Evolutionary conservation across 2,113 vertebrate genomes (phyloP).

Genomic region (Gopherus flavomarginatus): DNA sequence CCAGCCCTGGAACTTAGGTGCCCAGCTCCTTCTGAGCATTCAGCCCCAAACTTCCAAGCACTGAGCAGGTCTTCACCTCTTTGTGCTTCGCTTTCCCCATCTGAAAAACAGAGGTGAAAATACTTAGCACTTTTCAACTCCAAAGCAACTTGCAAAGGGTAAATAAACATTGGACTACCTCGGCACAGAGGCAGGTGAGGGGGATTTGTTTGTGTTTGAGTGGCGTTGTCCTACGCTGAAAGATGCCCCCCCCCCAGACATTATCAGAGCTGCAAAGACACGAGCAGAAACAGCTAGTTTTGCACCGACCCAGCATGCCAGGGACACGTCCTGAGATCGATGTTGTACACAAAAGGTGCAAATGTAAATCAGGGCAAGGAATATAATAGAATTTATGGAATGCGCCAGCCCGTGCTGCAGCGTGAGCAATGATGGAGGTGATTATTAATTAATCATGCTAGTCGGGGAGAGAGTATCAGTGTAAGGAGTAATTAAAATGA

Average conservation of each 20-base stretch:
- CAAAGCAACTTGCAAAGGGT: not conserved
- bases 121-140: accelerated
- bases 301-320: constrained; percentile 32
- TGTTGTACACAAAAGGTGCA: constrained; percentile 71
- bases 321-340: constrained; percentile 60
- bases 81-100: not conserved
- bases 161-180: not conserved
- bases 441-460: constrained; percentile 92
- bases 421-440: constrained; percentile 72
- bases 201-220: not conserved
- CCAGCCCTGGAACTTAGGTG: not conserved
- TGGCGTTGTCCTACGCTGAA: not conserved
- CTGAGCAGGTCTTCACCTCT: accelerated
- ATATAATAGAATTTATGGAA: constrained; percentile 82
- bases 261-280: constrained; percentile 35
- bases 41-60: not conserved
- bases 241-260: not conserved
- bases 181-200: not conserved
- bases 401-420: constrained; percentile 73
- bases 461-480: constrained; percentile 82
- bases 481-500: constrained; percentile 92
- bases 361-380: constrained; percentile 72
- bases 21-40: not conserved
- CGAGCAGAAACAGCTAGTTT: not conserved
- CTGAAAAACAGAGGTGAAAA: not conserved